Evolutionary conservation across 2,113 vertebrate species (phyloP).

Genomic region (Festucalex cinctus): DNA sequence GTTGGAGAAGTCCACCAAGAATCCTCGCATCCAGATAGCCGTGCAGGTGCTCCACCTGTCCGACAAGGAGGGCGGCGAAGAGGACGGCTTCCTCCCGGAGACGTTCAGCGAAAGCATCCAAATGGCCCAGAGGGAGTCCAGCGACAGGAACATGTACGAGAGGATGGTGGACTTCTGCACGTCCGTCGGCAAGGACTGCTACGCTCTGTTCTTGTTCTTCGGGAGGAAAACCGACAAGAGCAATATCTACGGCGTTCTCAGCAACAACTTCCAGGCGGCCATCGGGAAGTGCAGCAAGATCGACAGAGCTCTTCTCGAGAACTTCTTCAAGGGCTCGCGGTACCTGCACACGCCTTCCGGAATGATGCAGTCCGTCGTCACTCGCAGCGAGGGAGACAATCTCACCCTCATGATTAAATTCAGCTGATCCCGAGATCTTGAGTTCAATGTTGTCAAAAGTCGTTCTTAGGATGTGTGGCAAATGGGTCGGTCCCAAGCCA

Average conservation of each 20-base stretch:
- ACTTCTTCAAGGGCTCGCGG: conserved; percentile 69
- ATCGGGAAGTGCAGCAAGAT: conserved; percentile 58
- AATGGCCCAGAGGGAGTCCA: conserved; percentile 55
- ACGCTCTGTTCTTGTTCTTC: conserved; percentile 73
- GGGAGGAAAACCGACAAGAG: conserved; percentile 55
- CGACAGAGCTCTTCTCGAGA: conserved; percentile 61
- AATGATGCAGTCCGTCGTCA: conserved; percentile 67
- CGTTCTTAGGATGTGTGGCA: neutral
- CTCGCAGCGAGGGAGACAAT: conserved; percentile 38
- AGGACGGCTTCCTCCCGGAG: neutral
- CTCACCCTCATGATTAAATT: conserved; percentile 73
- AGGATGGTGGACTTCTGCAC: conserved; percentile 70
- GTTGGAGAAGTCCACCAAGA: conserved; percentile 61
- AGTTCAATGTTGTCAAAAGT: neutral
- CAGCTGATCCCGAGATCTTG: conserved; percentile 43
- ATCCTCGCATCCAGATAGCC: conserved; percentile 67
- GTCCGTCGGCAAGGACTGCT: conserved; percentile 72
- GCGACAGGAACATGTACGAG: conserved; percentile 50
- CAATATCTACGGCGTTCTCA: conserved; percentile 70
- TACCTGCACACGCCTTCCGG: conserved; percentile 58
- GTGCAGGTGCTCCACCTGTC: conserved; percentile 65
- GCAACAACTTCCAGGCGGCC: conserved; percentile 71
- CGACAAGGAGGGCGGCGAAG: conserved; percentile 11
- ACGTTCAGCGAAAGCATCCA: conserved; percentile 41
- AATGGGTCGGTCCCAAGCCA: neutral